Evolutionary conservation across 2,797 vertebrate species (phyloP), one percentile per base, ranked within the genome.

Genomic region (Hippocampus kuda): DNA sequence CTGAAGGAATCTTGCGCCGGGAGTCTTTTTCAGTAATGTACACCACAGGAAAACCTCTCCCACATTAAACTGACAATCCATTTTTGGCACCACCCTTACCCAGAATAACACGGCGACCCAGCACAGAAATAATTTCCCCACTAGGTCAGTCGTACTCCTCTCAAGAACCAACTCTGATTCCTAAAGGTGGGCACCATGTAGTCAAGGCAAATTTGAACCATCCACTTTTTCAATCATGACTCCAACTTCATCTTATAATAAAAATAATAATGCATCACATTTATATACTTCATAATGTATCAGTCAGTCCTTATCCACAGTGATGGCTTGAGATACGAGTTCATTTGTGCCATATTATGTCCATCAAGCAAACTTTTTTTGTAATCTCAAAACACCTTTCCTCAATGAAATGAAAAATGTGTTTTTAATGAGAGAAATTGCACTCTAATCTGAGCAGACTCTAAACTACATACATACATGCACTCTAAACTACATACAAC

Each of bases 91-190:
- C 78, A 77, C 77, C 73, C 91, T 92, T 92, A 92, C 92, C 91
- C 90, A 92, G 78, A 92, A 79, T n/a, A 88, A 22, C 77, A 92
- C 88, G 24, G 90, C 81, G 77, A 79, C 60, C 91, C 91, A 93
- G 83, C 90, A 92, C 64, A 92, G 81, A 73, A 86, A 65, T 64
- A 89, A 66, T 78, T 87, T 90, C 67, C 82, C 86, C 81, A 90
- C 65, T 79, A 89, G 65, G 84, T 86, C 82, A 74, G 84, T 71
- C 30, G 83, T 1, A 54, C 83, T 89, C 79, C 87, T 89, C 13
- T 89, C 66, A 85, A 92, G 85, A 79, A 90, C 83, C 79, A 41
- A 90, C 84, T 92, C 91, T 77, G 67, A 6, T 81, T 92, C 90
- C 91, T 92, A 80, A 66, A 88, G 74, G 78, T 2, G 63, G 68